A percentile compares a stretch with the other conserved stretches of the same genome.
Evolutionary conservation across 1,140 invertebrate species (phyloP).

Genomic region (Andrena cerasifolii): DNA sequence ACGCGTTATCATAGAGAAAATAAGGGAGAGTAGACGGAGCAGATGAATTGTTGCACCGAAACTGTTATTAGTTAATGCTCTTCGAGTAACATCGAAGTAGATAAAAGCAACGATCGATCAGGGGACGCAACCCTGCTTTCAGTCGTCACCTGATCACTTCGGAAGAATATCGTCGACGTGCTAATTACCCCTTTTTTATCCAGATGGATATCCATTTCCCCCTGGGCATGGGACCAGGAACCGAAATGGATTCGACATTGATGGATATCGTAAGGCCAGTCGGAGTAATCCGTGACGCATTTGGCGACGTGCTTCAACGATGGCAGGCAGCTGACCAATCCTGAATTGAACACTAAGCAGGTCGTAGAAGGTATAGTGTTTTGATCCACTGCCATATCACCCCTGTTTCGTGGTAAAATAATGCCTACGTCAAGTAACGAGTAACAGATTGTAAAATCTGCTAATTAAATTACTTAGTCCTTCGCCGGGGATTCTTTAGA

Average conservation of each 20-base stretch:
- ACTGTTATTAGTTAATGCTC: no score
- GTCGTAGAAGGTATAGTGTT: conserved; percentile 66
- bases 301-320: conserved; percentile 67
- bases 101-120: no score
- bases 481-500: no score
- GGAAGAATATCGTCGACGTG: background rate
- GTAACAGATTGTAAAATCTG: no score
- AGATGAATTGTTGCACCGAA: no score
- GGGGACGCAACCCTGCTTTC: no score
- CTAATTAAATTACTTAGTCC: no score
- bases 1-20: background rate
- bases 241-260: conserved; percentile 75
- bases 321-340: conserved; percentile 69
- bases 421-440: no score
- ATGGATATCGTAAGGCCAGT: conserved; percentile 80
- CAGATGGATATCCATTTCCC: conserved; percentile 83
- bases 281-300: conserved; percentile 72
- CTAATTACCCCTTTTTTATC: conserved; percentile 62
- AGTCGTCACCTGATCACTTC: background rate
- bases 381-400: conserved; percentile 64
- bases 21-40: no score
- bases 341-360: conserved; percentile 66
- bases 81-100: no score
- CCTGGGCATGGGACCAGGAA: conserved; percentile 84
- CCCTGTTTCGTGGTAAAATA: conserved; percentile 69